These are phyloP conservation scores for Leiothrix lutea DNA, from an alignment of 2,113 vertebrate species.

Conservation along the genomic window DNA sequence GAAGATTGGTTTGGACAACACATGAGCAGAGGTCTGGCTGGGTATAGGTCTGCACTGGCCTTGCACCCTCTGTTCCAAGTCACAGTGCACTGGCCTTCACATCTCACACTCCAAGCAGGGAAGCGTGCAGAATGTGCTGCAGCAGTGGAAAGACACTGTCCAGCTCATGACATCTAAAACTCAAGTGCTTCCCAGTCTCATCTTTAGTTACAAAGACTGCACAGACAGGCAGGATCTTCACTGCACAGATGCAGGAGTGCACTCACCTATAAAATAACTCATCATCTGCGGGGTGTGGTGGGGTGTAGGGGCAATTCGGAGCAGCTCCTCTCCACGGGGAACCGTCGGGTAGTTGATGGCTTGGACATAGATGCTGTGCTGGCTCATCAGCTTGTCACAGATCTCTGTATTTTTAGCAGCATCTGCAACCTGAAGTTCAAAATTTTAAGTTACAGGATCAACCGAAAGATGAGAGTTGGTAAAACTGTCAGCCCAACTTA, in stretches of 20 bases:
- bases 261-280: conserved; percentile 92
- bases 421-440: conserved; percentile 81
- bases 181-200: background rate
- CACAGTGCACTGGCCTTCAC: background rate
- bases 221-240: background rate
- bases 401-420: conserved; percentile 93
- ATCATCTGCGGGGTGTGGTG: conserved; percentile 98
- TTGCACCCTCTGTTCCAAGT: background rate
- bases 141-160: background rate
- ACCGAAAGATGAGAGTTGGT: background rate
- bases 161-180: background rate
- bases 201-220: background rate
- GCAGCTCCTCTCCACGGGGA: conserved; percentile 89
- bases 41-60: background rate
- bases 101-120: background rate
- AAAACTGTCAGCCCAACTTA: background rate
- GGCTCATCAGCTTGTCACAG: conserved; percentile 91
- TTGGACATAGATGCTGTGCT: conserved; percentile 94
- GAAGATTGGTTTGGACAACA: background rate
- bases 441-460: background rate
- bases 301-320: conserved; percentile 93
- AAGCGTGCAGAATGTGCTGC: background rate
- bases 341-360: conserved; percentile 97
- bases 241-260: background rate
- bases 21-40: background rate